Evolutionary conservation across 2,888 invertebrate species (phyloP), one percentile per base, ranked within the genome.

Genomic region (Aphidius colemani): DNA sequence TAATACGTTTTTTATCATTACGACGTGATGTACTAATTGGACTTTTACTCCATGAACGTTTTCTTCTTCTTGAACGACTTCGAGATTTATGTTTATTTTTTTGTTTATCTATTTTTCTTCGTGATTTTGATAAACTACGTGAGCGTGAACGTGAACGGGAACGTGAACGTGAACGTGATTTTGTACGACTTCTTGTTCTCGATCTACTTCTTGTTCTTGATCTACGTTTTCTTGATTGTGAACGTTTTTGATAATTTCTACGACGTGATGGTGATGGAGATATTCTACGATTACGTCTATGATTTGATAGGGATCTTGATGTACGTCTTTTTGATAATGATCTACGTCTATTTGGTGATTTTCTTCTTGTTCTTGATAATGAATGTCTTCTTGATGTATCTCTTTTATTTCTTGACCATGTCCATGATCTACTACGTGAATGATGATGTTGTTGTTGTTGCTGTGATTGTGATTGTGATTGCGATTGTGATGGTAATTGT

Each of bases 31-130:
- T n/a, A 11, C 78, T 71, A 56, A 75, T 18, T 10, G 59, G 67
- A 5, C 64, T 75, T 65, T 79, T 75, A 46, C 78, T 77, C 1
- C 82, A 72, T 51, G 79, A 72, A 13, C 78, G 72, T 65, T 80
- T 78, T 51, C 76, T 74, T 48, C 71, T 78, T 51, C 74, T 75
- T 53, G 76, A 81, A 39, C 79, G 75, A 45, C 83, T 81, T 40
- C 83, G 73, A 0, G 83, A 82, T 68, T 76, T 74, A 67, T 81
- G 75, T 60, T 80, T 80, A 30, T 30, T 30, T 69, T 82, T 83
- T 48, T 69, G 66, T 63, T 80, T 82, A 0, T 76, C 75, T 67
- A 82, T 83, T 59, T 76, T 71, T 7, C 73, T 74, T 30, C 30
- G 3, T 5, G 30, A 30, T 30, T 30, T 30, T 30, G 30, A 30